phyloP scores from a whole-genome alignment of 2,113 vertebrate genomes.

The Lates calcarifer region DNA sequence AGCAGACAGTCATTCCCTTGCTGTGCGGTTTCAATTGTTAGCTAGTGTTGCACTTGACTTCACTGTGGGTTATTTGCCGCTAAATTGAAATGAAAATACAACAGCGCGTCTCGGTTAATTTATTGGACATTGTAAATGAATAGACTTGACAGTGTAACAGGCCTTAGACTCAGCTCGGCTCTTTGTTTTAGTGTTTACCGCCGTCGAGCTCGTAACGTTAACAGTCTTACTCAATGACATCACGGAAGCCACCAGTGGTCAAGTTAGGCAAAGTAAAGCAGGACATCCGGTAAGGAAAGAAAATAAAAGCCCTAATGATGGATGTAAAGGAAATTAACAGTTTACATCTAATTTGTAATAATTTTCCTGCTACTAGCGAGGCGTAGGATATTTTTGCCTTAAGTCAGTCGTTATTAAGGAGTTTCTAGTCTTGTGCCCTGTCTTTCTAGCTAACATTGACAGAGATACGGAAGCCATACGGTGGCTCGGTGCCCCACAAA shows the following conservation, averaged over 20 bases:
- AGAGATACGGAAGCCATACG: constrained; percentile 1
- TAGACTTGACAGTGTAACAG: fast-evolving
- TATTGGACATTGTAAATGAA: neutral
- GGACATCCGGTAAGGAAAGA: constrained; percentile 1
- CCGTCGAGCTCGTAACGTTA: neutral
- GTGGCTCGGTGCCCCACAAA: constrained; percentile 3
- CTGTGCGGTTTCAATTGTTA: constrained; percentile 47
- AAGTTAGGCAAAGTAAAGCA: neutral
- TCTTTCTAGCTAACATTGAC: neutral
- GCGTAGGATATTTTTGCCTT: neutral
- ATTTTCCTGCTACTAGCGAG: fast-evolving
- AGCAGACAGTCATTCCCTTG: neutral
- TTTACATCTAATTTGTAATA: fast-evolving
- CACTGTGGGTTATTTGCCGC: constrained; percentile 2
- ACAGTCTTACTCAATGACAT: constrained; percentile 52
- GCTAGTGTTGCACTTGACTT: constrained; percentile 74
- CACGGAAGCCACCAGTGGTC: constrained; percentile 42
- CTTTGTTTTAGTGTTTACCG: neutral
- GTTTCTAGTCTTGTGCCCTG: constrained; percentile 23
- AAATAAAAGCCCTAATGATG: constrained; percentile 20
- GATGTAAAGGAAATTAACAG: fast-evolving
- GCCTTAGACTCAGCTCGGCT: neutral
- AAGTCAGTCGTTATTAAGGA: fast-evolving
- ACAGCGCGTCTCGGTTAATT: neutral
- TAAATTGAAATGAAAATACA: neutral